Evolutionary conservation across 2,797 vertebrate species (phyloP), one percentile per base, ranked within the genome.

Genomic region (Trachurus trachurus): DNA sequence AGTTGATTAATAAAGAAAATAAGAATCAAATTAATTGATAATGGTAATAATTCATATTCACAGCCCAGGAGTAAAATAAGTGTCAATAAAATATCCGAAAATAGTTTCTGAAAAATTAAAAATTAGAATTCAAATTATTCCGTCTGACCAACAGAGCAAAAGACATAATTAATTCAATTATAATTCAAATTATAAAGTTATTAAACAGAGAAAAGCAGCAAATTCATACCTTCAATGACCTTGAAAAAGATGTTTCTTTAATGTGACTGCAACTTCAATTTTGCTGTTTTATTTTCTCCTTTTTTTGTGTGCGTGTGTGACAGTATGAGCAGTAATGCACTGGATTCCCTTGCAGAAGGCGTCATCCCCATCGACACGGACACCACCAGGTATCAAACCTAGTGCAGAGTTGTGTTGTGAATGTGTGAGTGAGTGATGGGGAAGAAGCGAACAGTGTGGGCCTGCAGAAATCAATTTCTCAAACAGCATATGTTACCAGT

Each of bases 261-360:
- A 56, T 52, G 39, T 53, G 42, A 29, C 37, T 26, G 31, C 26
- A 61, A 50, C 62, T 45, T 17, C 5, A 52, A 60, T 53, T 64
- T 17, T 62, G 42, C 62, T 60, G 29, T 52, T 69, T 54, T 61
- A 13, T 54, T 19, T 56, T 2, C 6, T 39, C 17, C 9, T 3
- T 21, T 26, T 57, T 13, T 71, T 54, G 31, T 37, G 9, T 16
- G 21, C 60, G 16, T 74, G 29, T 80, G 64, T 81, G 42, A 82
- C 81, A 92, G 87, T 13, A 65, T 50, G 59, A 82, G 81, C 45
- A 15, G 67, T 11, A 54, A 58, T 13, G 34, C 71, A 2, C 31
- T 88, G 78, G 81, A 78, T 26, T 71, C 76, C 61, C 88, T 89
- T 2, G 73, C 85, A 71, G 78, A 90, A n/a, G 78, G 92, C 21